Conservation (phyloP, 2,797 vertebrate genomes). For the Sitta carolinensis region DNA sequence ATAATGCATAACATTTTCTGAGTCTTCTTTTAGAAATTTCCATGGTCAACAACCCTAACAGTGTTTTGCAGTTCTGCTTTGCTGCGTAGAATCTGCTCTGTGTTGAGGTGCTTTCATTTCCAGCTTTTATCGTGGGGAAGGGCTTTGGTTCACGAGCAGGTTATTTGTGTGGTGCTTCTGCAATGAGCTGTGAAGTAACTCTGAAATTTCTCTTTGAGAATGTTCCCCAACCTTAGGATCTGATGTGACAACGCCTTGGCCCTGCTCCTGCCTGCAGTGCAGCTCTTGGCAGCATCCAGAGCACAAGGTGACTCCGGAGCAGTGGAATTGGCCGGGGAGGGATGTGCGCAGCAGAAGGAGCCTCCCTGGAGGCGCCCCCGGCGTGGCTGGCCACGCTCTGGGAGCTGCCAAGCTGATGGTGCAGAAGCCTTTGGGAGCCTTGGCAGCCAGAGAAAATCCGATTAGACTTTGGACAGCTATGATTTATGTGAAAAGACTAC, state of each 20-base stretch:
- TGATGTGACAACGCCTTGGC: slow-evolving; percentile 39
- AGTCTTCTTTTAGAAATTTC: background rate
- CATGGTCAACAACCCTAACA: accelerated
- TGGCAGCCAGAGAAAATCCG: slow-evolving; percentile 33
- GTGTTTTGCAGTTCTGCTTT: background rate
- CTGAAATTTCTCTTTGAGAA: background rate
- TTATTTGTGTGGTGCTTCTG: background rate
- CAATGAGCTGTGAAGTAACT: slow-evolving; percentile 20
- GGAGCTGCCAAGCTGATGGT: background rate
- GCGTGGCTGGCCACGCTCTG: background rate
- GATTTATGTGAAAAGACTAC: slow-evolving; percentile 19
- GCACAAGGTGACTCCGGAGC: slow-evolving; percentile 51
- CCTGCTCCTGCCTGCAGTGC: slow-evolving; percentile 40
- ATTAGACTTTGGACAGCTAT: slow-evolving; percentile 25
- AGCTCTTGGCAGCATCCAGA: background rate
- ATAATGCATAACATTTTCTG: background rate
- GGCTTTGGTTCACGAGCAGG: background rate
- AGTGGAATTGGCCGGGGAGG: slow-evolving; percentile 24
- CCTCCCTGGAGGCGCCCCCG: background rate
- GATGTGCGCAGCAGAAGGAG: background rate
- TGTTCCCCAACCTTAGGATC: background rate
- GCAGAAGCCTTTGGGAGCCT: background rate
- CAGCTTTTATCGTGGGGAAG: background rate
- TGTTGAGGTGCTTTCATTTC: background rate
- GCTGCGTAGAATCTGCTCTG: background rate